A percentile compares a stretch with the other conserved stretches of the same genome.
These are phyloP conservation scores for Ganaspis brasiliensis DNA, from an alignment of 2,888 invertebrate species.

Conservation along the genomic window DNA sequence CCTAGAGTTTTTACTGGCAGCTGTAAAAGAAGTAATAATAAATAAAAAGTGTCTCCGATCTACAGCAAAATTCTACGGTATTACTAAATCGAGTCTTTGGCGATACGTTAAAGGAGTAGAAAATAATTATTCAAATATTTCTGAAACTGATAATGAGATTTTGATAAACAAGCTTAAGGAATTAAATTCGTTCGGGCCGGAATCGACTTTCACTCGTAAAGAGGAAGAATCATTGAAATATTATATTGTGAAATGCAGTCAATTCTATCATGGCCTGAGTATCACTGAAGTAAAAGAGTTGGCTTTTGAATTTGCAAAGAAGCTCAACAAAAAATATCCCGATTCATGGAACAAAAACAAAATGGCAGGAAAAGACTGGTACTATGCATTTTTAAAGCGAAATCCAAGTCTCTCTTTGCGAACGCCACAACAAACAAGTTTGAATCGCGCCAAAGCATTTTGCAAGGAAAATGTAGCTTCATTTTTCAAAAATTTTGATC, in stretches of 20 bases:
- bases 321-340: slow-evolving; percentile 42
- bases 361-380: slow-evolving; percentile 47
- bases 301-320: slow-evolving; percentile 50
- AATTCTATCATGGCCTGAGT: slow-evolving; percentile 47
- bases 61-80: too few species aligned
- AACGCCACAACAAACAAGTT: slow-evolving; percentile 13
- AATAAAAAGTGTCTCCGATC: too few species aligned
- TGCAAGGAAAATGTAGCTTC: slow-evolving; percentile 12
- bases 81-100: too few species aligned
- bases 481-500: slow-evolving; percentile 11
- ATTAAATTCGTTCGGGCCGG: too few species aligned
- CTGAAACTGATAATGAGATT: too few species aligned
- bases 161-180: too few species aligned
- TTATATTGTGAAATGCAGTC: slow-evolving; percentile 46
- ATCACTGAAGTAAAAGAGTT: slow-evolving; percentile 47
- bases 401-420: slow-evolving; percentile 27
- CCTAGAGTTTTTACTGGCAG: too few species aligned
- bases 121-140: too few species aligned
- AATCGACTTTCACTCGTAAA: too few species aligned
- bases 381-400: slow-evolving; percentile 44
- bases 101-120: too few species aligned
- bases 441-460: slow-evolving; percentile 13
- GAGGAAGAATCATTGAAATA: too few species aligned
- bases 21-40: too few species aligned
- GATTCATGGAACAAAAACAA: slow-evolving; percentile 43